Base-by-base conservation (phyloP, 2,113 vertebrate species). In the Anser brachyrhynchus region DNA sequence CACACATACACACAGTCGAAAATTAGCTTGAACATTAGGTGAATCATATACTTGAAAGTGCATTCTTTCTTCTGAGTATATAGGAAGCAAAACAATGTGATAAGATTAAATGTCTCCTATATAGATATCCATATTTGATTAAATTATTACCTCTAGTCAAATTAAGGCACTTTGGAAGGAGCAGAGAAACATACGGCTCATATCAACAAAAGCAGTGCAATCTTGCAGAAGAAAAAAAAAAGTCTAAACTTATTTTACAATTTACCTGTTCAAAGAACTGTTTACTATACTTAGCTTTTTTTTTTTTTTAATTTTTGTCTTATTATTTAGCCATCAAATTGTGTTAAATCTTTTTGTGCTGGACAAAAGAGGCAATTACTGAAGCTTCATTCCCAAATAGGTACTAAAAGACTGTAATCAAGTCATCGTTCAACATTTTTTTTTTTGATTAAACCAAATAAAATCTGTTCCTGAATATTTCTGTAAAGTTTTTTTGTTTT, bases 381-480 rank as follows among this genome's bases (percentile, higher is more conserved):
- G n/a, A 78, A 65, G 6, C 65, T 87, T 87, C 8, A 69, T 72
- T 89, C 33, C 17, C 39, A 67, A 52, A 31, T 61, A 10, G 18
- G n/a, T 64, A 67, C 55, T 78, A 91, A 82, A 1, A 0, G 22
- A 8, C 46, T 26, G 43, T 61, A 89, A 92, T 91, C 57, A 92
- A 87, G 46, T 31, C 11, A 82, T 52, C 6, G 6, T 14, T 89
- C 82, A 78, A 33, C 0, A 0, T 91, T 94, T 81, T 81, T 61
- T 89, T 43, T 61, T 89, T 43, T 43, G 28, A 90, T 64, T 93
- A 90, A 94, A 80, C 23, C 28, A 46, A 92, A 89, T 23, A 78
- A 90, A 75, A 57, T 46, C 25, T 65, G 52, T 61, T 81, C 41
- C 59, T 74, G 28, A 89, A 25, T 51, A 52, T 86, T 76, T 95